Evolutionary conservation across 2,113 vertebrate species (phyloP).

Genomic region (Lophura nycthemera): DNA sequence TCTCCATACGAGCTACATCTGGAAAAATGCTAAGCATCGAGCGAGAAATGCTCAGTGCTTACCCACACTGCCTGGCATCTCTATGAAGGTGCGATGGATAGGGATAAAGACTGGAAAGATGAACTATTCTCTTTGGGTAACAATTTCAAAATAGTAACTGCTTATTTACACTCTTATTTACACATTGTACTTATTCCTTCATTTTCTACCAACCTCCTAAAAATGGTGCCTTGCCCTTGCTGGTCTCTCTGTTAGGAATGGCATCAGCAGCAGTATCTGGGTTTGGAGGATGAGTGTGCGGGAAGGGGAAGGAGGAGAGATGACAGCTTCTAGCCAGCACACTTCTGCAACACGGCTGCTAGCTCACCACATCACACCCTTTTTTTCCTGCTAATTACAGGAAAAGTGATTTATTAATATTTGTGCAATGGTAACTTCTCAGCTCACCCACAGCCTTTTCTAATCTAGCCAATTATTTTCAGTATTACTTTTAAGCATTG

Average conservation of each 20-base stretch:
- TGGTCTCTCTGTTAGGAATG: background rate
- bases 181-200: background rate
- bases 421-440: constrained; percentile 62
- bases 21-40: constrained; percentile 16
- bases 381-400: constrained; percentile 57
- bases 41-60: background rate
- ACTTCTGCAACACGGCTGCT: constrained; percentile 3
- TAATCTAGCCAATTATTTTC: constrained; percentile 68
- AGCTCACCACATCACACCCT: constrained; percentile 32
- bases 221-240: background rate
- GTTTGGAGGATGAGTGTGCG: background rate
- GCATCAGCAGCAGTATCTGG: constrained; percentile 24
- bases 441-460: constrained; percentile 59
- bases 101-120: background rate
- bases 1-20: background rate
- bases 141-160: background rate
- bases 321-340: constrained; percentile 27
- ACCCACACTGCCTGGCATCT: background rate
- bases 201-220: background rate
- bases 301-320: background rate
- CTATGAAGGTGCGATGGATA: background rate
- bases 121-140: background rate
- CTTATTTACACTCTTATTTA: background rate
- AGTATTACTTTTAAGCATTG: constrained; percentile 46
- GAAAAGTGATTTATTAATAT: constrained; percentile 66